Base-by-base conservation (phyloP, 2,797 vertebrate species). In the Antrozous pallidus region DNA sequence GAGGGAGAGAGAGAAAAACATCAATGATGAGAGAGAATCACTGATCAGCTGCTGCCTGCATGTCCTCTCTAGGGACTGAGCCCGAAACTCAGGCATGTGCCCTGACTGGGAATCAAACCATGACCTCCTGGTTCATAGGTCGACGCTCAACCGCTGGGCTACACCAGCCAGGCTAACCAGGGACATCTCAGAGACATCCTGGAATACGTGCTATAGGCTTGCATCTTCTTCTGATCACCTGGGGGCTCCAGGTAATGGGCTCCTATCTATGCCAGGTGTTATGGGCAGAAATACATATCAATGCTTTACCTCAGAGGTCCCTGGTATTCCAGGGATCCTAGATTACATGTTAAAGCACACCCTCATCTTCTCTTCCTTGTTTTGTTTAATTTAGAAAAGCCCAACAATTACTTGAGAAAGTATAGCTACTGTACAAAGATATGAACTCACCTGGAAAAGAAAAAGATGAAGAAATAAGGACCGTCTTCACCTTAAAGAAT, bases 401-500 rank as follows among this genome's bases (percentile, higher is more conserved):
- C 28, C 81, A 86, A 49, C 22, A 71, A 80, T 56, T 69, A 89
- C 11, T 73, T 78, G 51, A 95, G 45, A 90, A 93, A 87, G 40
- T 31, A n/a, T 9, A 82, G 70, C n/a, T 63, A 69, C 9, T 49
- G 0, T 31, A 77, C 33, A 88, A 83, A 79, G 65, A 87, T 17
- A 8, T 3, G 51, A 82, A 87, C 45, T 90, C 31, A 33, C 80
- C 2, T 51, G 31, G 51, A 58, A 69, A 86, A 73, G 65, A 33
- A 38, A 85, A 90, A 61, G 81, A 63, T 18, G 33, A 11, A 63
- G 56, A 65, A 38, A 10, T 24, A 80, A 65, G 26, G 63, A 1
- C 11, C 18, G 5, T n/a, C 36, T 81, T n/a, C 31, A n/a, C 58
- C 58, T 63, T 31, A n/a, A 63, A 56, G 56, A 28, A 58, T 58